Percentiles rank a stretch among this genome's conserved stretches.
phyloP scores from a whole-genome alignment of 2,797 vertebrate species.

The Gorsachius magnificus region DNA sequence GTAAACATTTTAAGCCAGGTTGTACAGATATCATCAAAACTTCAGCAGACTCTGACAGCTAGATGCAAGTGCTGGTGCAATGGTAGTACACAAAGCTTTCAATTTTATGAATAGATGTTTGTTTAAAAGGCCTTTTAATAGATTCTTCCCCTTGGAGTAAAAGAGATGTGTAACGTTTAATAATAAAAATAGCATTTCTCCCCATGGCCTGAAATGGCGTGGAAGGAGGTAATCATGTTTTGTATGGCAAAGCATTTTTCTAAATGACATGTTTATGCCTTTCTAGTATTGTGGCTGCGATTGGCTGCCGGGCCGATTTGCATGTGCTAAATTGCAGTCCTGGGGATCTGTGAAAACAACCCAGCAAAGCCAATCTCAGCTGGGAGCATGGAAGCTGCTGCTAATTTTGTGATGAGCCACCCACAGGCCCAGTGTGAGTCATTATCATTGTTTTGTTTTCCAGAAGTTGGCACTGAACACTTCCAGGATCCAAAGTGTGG shows the following conservation, averaged over 20 bases:
- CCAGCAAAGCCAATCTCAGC: constrained; percentile 36
- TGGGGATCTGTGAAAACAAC: constrained; percentile 51
- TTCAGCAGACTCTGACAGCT: not conserved
- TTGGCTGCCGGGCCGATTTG: constrained; percentile 52
- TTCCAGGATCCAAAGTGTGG: constrained; percentile 28
- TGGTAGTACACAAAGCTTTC: not conserved
- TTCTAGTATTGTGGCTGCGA: constrained; percentile 20
- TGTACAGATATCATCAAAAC: not conserved
- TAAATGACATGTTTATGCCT: constrained; percentile 13
- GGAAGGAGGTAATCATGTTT: constrained; percentile 42
- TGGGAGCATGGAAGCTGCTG: constrained; percentile 66
- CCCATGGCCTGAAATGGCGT: constrained; percentile 18
- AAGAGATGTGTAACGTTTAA: not conserved
- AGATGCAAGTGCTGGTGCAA: not conserved
- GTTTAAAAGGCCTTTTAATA: constrained; percentile 40
- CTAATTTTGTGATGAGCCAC: constrained; percentile 61
- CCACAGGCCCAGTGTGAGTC: constrained; percentile 45
- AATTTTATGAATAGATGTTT: not conserved
- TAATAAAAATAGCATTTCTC: constrained; percentile 31
- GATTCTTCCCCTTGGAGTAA: not conserved
- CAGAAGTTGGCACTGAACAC: not conserved
- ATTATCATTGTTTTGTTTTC: constrained; percentile 62
- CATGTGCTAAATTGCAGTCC: constrained; percentile 50
- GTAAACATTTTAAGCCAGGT: not conserved
- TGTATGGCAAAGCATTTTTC: constrained; percentile 32